A percentile compares a stretch with the other conserved stretches of the same genome.
phyloP scores from a whole-genome alignment of 2,888 invertebrate species.

The Icerya purchasi region DNA sequence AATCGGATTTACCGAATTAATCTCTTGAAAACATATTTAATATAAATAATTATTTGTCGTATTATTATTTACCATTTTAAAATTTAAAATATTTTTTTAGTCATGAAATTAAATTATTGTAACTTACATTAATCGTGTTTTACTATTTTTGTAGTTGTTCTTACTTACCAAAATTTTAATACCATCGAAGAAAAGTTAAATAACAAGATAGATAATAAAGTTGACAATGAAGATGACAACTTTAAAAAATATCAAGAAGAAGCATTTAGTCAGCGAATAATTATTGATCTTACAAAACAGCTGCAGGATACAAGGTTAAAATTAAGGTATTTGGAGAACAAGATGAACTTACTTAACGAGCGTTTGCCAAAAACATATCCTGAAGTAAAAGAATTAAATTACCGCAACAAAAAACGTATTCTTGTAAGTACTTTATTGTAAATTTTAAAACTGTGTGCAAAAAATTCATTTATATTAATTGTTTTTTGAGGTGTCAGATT shows the following conservation, averaged over 20 bases:
- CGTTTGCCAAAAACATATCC: conserved; percentile 57
- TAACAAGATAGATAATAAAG: background rate
- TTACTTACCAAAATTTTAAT: background rate
- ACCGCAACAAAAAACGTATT: conserved; percentile 77
- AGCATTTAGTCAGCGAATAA: background rate
- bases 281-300: background rate
- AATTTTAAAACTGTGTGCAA: no score
- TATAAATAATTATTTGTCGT: no score
- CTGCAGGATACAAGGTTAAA: conserved; percentile 29
- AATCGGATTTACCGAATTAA: no score
- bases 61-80: no score
- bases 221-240: background rate
- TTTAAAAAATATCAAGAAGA: no score
- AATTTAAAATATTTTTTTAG: no score
- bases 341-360: conserved; percentile 45
- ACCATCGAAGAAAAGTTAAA: background rate
- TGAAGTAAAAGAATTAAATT: conserved; percentile 75
- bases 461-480: background rate
- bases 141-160: background rate
- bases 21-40: no score
- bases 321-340: conserved; percentile 45
- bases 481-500: no score
- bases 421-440: no score
- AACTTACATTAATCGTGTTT: no score
- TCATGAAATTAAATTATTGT: no score